Percentiles rank a stretch among this genome's conserved stretches.
Evolutionary conservation across 2,888 invertebrate species (phyloP).

Genomic region (Diaperis boleti): DNA sequence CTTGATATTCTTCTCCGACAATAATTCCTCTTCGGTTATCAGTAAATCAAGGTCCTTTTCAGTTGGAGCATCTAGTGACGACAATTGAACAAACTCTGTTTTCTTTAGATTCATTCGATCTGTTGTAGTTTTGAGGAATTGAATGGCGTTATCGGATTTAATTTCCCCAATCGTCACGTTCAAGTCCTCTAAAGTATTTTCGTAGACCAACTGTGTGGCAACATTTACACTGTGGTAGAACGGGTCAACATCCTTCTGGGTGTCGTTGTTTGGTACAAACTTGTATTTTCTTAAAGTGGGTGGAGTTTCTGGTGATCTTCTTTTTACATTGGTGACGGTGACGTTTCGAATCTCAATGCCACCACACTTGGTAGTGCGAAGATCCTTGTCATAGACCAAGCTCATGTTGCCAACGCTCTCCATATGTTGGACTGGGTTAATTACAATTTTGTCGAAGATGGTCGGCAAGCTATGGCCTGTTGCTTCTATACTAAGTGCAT

Average conservation of each 20-base stretch:
- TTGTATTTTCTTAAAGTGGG: neutral
- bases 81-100: neutral
- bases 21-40: neutral
- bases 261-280: slow-evolving; percentile 2
- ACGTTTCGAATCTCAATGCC: slow-evolving; percentile 1
- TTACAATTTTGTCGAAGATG: slow-evolving; percentile 66
- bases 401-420: slow-evolving; percentile 16
- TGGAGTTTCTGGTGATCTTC: neutral
- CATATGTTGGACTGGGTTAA: slow-evolving; percentile 64
- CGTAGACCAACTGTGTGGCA: neutral
- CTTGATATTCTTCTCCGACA: neutral
- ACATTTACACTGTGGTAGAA: neutral
- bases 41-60: neutral
- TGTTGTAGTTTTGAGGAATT: neutral
- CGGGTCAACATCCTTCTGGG: slow-evolving; percentile 1
- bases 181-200: neutral
- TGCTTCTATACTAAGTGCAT: slow-evolving; percentile 68
- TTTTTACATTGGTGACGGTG: neutral
- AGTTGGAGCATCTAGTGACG: neutral
- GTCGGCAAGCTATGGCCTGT: slow-evolving; percentile 76
- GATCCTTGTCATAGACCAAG: neutral
- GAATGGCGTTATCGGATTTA: neutral
- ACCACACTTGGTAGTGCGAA: neutral
- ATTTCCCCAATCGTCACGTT: neutral
- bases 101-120: slow-evolving; percentile 6